phyloP scores from a whole-genome alignment of 1,140 invertebrate genomes.

The Anadara kagoshimensis region DNA sequence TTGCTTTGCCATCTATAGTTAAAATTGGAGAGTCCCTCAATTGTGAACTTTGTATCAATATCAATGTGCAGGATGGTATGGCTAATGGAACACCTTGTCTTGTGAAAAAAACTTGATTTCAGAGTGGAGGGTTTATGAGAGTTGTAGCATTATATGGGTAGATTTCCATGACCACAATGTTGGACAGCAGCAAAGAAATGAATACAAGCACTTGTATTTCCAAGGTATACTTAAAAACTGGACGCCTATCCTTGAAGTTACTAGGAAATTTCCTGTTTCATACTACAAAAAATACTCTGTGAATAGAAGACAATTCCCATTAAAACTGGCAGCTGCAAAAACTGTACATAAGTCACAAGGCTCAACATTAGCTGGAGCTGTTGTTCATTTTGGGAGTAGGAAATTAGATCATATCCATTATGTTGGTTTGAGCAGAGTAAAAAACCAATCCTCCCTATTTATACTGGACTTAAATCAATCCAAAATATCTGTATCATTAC shows the following conservation, averaged over 20 bases:
- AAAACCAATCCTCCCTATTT: not conserved
- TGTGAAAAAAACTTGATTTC: not conserved
- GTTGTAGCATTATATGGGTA: constrained; percentile 16
- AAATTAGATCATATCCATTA: constrained; percentile 30
- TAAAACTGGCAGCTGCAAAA: constrained; percentile 21
- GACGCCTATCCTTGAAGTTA: constrained; percentile 26
- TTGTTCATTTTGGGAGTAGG: constrained; percentile 29
- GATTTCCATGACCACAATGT: constrained; percentile 1
- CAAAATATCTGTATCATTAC: constrained; percentile 7
- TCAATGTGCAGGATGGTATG: constrained; percentile 30
- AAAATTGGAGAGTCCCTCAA: not conserved
- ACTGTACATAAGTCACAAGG: constrained; percentile 35
- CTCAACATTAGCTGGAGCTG: constrained; percentile 16
- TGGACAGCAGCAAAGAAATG: constrained; percentile 4
- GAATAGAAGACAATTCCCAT: constrained; percentile 21
- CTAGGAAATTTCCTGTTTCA: constrained; percentile 16
- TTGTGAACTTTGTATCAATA: constrained; percentile 20
- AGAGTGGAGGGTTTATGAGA: constrained; percentile 2
- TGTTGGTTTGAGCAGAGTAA: constrained; percentile 28
- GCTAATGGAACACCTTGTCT: constrained; percentile 20
- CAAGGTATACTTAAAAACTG: not conserved
- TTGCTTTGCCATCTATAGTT: constrained; percentile 8
- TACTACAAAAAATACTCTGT: constrained; percentile 15
- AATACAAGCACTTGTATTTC: not conserved
- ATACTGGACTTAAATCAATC: constrained; percentile 3